Conservation (phyloP, 2,797 vertebrate genomes). For the Karalla daura region DNA sequence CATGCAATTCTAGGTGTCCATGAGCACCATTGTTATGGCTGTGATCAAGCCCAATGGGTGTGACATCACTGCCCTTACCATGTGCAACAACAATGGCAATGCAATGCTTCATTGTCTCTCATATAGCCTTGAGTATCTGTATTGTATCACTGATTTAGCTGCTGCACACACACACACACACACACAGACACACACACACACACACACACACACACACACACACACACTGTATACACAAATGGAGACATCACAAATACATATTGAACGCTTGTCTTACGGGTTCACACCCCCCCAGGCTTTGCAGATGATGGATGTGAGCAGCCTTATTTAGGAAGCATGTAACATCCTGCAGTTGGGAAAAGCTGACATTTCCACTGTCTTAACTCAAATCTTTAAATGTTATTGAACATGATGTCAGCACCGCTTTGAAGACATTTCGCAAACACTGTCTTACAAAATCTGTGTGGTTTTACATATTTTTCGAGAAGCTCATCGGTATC, state of each 20-base stretch:
- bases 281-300: slow-evolving; percentile 47
- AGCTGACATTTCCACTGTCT: slow-evolving; percentile 27
- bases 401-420: slow-evolving; percentile 26
- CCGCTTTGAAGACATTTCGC: slow-evolving; percentile 14
- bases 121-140: slow-evolving; percentile 22
- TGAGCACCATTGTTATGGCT: slow-evolving; percentile 36
- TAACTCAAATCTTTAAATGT: slow-evolving; percentile 25
- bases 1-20: slow-evolving; percentile 37
- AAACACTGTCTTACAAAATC: slow-evolving; percentile 19
- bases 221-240: neutral
- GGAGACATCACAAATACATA: slow-evolving; percentile 37
- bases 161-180: slow-evolving; percentile 9
- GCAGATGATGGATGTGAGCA: slow-evolving; percentile 53
- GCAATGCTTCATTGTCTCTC: slow-evolving; percentile 39
- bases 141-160: slow-evolving; percentile 26
- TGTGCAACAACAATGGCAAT: slow-evolving; percentile 38
- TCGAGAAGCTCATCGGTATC: slow-evolving; percentile 5
- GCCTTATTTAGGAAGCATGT: slow-evolving; percentile 48
- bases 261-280: slow-evolving; percentile 48
- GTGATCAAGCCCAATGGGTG: slow-evolving; percentile 64
- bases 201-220: neutral
- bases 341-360: slow-evolving; percentile 20
- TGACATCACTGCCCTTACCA: slow-evolving; percentile 35
- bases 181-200: slow-evolving; percentile 4
- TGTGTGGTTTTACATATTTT: slow-evolving; percentile 26